Evolutionary conservation across 2,888 invertebrate species (phyloP), one percentile per base, ranked within the genome.

Genomic region (Dione juno): DNA sequence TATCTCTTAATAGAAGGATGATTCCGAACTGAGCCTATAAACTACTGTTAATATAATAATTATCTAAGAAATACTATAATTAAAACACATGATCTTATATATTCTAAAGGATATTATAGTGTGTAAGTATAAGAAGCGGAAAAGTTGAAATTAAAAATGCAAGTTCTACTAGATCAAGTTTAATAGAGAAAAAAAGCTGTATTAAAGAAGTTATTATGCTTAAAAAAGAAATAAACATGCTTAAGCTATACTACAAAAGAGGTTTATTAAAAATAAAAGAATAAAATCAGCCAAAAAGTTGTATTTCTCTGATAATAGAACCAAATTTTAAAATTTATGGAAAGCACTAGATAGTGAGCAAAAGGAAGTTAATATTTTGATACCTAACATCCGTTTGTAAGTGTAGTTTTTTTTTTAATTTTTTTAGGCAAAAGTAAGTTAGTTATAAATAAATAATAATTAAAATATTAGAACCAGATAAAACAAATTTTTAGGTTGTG

Each of bases 401-500:
- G 21, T 16, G 45, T 45, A 43, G 28, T 28, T 61, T 45, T 43
- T n/a, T 28, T 45, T 43, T 45, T 11, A 37, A 16, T 61, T 11
- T 45, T 35, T 37, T 35, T n/a, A 37, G 9, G 3, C 37, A 37
- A 13, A 35, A 28, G 53, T 43, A 28, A 28, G 52, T 67, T 52
- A 59, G 41, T 59, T 52, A 52, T 35, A 40, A 3, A 40, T 52
- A 54, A n/a, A 67, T 41, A 28, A 28, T 28, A n/a, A n/a, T 58
- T 58, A n/a, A 41, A 40, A 13, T 66, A 43, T 59, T 57, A 11
- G 14, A 65, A 57, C 61, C 57, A 41, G 11, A 61, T 68, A 69
- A 11, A 66, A 72, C 63, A 67, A 72, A 61, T 72, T 75, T 75
- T 75, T 75, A 75, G 75, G 75, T 75, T 75, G 75, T 75, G 75